A percentile compares a stretch with the other conserved stretches of the same genome.
Evolutionary conservation across 1,140 invertebrate genomes (phyloP).

Genomic region (Octopus bimaculoides): DNA sequence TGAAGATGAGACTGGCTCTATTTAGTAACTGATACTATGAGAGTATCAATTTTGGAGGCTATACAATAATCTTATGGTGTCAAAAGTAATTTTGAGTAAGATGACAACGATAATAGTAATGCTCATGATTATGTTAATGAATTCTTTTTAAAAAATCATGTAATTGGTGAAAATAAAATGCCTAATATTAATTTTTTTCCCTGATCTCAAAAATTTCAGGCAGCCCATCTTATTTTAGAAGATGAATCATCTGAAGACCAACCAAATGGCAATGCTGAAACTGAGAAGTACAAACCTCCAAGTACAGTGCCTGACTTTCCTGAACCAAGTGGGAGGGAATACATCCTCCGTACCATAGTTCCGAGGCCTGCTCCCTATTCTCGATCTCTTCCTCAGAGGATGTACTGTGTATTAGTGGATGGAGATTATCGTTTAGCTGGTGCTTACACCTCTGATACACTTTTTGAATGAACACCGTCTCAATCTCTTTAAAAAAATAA

Average conservation of each 20-base stretch:
- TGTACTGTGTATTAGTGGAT: slow-evolving; percentile 66
- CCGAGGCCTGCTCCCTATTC: slow-evolving; percentile 66
- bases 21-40: too few species aligned
- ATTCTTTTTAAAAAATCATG: too few species aligned
- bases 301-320: slow-evolving; percentile 60
- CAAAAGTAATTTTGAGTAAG: too few species aligned
- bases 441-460: slow-evolving; percentile 71
- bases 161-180: too few species aligned
- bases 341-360: slow-evolving; percentile 66
- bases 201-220: slow-evolving; percentile 22
- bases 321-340: slow-evolving; percentile 65
- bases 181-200: too few species aligned
- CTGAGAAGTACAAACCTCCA: slow-evolving; percentile 18
- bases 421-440: slow-evolving; percentile 69
- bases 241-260: slow-evolving; percentile 18
- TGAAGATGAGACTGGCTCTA: too few species aligned
- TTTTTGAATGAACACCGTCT: slow-evolving; percentile 58
- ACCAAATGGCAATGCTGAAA: background rate
- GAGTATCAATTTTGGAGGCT: too few species aligned
- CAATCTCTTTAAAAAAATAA: too few species aligned
- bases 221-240: slow-evolving; percentile 45
- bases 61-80: too few species aligned
- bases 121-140: too few species aligned
- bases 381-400: slow-evolving; percentile 65
- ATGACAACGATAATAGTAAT: too few species aligned